Conservation (phyloP, 2,797 vertebrate species). For the Platalea minor region DNA sequence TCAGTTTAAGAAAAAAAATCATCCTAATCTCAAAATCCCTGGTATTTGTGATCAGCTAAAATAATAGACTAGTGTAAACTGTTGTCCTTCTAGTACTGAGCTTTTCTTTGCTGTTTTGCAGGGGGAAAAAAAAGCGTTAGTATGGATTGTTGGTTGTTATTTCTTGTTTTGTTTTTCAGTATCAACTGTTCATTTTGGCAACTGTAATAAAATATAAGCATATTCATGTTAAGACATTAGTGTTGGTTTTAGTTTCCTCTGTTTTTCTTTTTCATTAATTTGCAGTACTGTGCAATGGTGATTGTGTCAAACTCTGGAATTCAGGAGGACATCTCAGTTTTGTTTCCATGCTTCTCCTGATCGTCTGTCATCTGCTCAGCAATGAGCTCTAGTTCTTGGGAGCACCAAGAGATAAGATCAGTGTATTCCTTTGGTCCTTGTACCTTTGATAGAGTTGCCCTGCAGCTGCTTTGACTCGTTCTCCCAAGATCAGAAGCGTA, state of each 20-base stretch:
- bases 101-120: neutral
- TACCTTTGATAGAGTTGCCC: neutral
- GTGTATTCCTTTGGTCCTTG: neutral
- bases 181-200: neutral
- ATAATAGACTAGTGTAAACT: neutral
- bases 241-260: neutral
- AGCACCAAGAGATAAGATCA: neutral
- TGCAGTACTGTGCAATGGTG: neutral
- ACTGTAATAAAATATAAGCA: neutral
- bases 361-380: neutral
- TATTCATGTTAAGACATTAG: neutral
- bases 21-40: neutral
- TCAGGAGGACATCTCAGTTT: neutral
- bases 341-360: neutral
- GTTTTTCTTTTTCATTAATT: neutral
- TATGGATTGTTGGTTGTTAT: neutral
- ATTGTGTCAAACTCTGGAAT: neutral
- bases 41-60: neutral
- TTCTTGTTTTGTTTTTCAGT: neutral
- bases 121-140: neutral
- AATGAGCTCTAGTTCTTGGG: neutral
- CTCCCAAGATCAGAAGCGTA: neutral
- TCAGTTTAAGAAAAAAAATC: neutral
- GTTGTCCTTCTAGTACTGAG: neutral
- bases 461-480: neutral